Evolutionary conservation across 53 echinoderm and acorn worm genomes (phyloP), one percentile per base, ranked within the genome.

Genomic region (Temnopleurus reevesii): DNA sequence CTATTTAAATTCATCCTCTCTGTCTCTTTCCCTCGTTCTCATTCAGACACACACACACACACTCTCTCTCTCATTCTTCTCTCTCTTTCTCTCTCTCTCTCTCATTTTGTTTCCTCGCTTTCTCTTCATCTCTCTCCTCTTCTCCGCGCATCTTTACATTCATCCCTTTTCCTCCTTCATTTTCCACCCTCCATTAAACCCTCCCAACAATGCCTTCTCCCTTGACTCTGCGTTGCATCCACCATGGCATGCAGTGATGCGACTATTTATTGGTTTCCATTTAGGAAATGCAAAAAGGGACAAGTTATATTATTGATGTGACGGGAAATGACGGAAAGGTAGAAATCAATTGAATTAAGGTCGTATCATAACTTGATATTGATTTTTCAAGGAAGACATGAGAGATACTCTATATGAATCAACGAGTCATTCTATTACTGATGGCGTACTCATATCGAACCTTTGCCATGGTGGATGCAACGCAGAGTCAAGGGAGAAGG

Each of bases 301-400:
- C 71, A 71, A 19, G 41, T 71, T 43, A 41, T 41, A 71, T 71
- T 41, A 71, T 71, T 41, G 71, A 71, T 41, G 71, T 23, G 41
- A 71, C 41, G 71, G 19, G 41, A 71, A n/a, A 36, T 71, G 71
- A 71, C 71, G 41, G 23, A 71, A 71, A 71, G 38, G 71, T 36
- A 71, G 15, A 23, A 71, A 71, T 71, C 71, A 71, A 71, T 71
- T 71, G 31, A 71, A 71, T 71, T 71, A 71, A 71, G 71, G 71
- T 71, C 71, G 13, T 71, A 71, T 71, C 71, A 71, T 71, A 71
- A 71, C 71, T 71, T 71, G 71, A 71, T 71, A 71, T 71, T 71
- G 71, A 71, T 71, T 71, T 23, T 23, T 23, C 23, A 41, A 41
- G 71, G 43, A 41, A 71, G 41, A 71, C 21, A 71, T 23, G 23